phyloP scores from a whole-genome alignment of 2,888 invertebrate species.

The Bembecia ichneumoniformis region DNA sequence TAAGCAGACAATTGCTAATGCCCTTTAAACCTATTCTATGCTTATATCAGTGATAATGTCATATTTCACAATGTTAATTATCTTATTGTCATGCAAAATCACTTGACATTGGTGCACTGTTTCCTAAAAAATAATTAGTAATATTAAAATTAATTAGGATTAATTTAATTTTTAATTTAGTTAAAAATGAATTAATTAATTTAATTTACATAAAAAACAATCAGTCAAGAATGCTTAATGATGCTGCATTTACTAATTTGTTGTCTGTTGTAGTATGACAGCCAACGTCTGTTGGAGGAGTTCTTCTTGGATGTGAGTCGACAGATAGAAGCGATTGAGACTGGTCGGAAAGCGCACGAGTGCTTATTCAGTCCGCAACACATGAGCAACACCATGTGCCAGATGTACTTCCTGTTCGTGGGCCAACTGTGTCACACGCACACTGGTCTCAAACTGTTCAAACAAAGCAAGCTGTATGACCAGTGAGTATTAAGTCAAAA shows the following conservation, averaged over 20 bases:
- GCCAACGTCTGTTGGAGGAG: slow-evolving; percentile 80
- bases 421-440: slow-evolving; percentile 86
- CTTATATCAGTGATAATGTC: too few species aligned
- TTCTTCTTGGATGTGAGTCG: slow-evolving; percentile 84
- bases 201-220: too few species aligned
- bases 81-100: too few species aligned
- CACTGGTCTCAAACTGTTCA: slow-evolving; percentile 79
- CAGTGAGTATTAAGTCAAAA: slow-evolving; percentile 77
- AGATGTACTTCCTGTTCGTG: slow-evolving; percentile 94
- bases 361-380: slow-evolving; percentile 90
- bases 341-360: slow-evolving; percentile 84
- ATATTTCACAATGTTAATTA: too few species aligned
- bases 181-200: too few species aligned
- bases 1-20: too few species aligned
- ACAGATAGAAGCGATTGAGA: slow-evolving; percentile 80
- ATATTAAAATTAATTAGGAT: too few species aligned
- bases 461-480: slow-evolving; percentile 81
- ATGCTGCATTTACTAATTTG: not conserved
- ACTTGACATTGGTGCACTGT: too few species aligned
- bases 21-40: too few species aligned
- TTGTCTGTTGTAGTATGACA: slow-evolving; percentile 68
- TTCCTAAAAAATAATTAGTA: too few species aligned
- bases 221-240: too few species aligned
- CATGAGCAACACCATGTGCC: slow-evolving; percentile 90
- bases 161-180: too few species aligned